Evolutionary conservation across 1,140 invertebrate species (phyloP).

Genomic region (Bombus ignitus): DNA sequence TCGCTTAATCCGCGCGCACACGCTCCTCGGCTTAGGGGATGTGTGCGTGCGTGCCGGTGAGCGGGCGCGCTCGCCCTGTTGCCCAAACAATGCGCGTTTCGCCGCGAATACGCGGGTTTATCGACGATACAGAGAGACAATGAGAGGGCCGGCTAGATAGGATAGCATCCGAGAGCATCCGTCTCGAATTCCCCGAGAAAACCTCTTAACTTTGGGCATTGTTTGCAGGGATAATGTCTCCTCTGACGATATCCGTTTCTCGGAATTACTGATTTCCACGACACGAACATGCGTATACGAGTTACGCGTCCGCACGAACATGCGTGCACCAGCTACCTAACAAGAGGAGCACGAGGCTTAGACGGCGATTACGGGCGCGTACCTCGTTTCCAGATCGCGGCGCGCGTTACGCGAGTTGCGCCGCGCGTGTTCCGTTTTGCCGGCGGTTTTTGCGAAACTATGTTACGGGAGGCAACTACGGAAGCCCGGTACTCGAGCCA

Average conservation of each 20-base stretch:
- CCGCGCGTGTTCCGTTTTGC: not conserved
- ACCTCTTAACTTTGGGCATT: slow-evolving; percentile 66
- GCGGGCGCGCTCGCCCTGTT: slow-evolving; percentile 4
- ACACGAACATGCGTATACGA: not conserved
- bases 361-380: not conserved
- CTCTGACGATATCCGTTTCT: slow-evolving; percentile 42
- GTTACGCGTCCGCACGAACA: too few species aligned
- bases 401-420: too few species aligned
- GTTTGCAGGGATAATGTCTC: slow-evolving; percentile 57
- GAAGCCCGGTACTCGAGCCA: not conserved
- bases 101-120: slow-evolving; percentile 65
- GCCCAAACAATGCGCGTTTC: slow-evolving; percentile 59
- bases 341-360: not conserved
- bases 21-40: not conserved
- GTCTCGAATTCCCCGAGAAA: slow-evolving; percentile 58
- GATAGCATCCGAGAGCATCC: slow-evolving; percentile 40
- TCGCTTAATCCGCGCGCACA: slow-evolving; percentile 54
- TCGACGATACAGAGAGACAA: slow-evolving; percentile 61
- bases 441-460: slow-evolving; percentile 27
- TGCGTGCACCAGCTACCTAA: too few species aligned
- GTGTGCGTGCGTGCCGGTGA: slow-evolving; percentile 7
- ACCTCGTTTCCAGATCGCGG: too few species aligned
- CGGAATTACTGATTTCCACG: slow-evolving; percentile 45
- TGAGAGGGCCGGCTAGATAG: slow-evolving; percentile 43
- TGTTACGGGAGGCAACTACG: not conserved